These are phyloP conservation scores for Acestrorhynchus altus DNA, from an alignment of 2,797 vertebrate species.

Conservation along the genomic window DNA sequence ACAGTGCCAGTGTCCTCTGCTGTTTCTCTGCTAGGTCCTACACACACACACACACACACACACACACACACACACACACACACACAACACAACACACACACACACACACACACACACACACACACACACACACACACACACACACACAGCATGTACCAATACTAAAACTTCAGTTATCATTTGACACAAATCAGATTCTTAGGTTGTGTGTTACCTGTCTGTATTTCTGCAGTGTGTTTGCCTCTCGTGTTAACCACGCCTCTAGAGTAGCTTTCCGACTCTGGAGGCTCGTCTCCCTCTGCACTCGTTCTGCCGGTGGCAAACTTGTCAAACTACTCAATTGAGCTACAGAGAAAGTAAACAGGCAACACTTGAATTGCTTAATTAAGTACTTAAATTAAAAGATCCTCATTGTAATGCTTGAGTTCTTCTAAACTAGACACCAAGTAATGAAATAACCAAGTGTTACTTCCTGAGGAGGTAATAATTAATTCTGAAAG, in stretches of 20 bases:
- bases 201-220: slow-evolving; percentile 80
- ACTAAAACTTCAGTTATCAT: no score
- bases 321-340: slow-evolving; percentile 85
- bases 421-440: no score
- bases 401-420: no score
- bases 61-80: slow-evolving; percentile 21
- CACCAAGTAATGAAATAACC: no score
- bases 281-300: slow-evolving; percentile 87
- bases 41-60: slow-evolving; percentile 27
- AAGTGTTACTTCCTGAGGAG: no score
- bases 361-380: no score
- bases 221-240: slow-evolving; percentile 94
- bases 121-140: slow-evolving; percentile 41
- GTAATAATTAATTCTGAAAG: no score
- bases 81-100: slow-evolving; percentile 38
- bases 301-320: slow-evolving; percentile 84
- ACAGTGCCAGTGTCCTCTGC: slow-evolving; percentile 87
- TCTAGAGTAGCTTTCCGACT: slow-evolving; percentile 91
- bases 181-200: no score
- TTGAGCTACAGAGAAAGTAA: slow-evolving; percentile 78
- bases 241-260: slow-evolving; percentile 91
- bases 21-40: slow-evolving; percentile 94
- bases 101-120: slow-evolving; percentile 29
- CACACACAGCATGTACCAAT: background rate
- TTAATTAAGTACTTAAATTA: no score